Evolutionary conservation across 2,113 vertebrate species (phyloP).

Genomic region (Alethe castanea): DNA sequence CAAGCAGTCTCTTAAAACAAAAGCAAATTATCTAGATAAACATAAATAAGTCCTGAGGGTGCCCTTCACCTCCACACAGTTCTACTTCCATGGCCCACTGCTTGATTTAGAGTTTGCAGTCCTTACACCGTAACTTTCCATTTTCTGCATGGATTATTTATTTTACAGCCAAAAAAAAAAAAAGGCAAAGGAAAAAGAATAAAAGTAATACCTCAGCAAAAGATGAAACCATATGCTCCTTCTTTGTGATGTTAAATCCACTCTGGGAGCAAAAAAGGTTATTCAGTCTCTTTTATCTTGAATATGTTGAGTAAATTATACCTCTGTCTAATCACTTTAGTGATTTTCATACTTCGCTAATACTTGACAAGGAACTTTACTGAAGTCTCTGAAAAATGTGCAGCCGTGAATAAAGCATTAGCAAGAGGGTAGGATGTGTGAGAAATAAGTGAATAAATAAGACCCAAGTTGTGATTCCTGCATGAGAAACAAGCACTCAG

Average conservation of each 20-base stretch:
- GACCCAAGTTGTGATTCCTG: not conserved
- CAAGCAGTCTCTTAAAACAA: not conserved
- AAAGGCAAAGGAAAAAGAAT: not conserved
- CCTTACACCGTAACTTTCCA: not conserved
- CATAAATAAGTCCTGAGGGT: not conserved
- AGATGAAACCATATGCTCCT: not conserved
- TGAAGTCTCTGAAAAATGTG: not conserved
- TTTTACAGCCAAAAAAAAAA: not conserved
- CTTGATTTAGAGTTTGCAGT: not conserved
- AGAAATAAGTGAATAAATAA: not conserved
- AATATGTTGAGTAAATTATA: not conserved
- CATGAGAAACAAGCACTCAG: not conserved
- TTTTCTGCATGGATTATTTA: not conserved
- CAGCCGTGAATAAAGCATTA: not conserved
- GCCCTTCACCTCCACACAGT: not conserved
- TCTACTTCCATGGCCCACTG: not conserved
- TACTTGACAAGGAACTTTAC: not conserved
- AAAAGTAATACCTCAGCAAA: not conserved
- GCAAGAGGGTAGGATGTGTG: not conserved
- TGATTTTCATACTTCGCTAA: not conserved
- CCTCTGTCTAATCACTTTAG: not conserved
- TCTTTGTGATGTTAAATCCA: not conserved
- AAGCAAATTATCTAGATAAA: not conserved
- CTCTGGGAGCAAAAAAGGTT: not conserved
- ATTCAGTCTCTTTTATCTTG: not conserved